Conservation (phyloP, 2,797 vertebrate genomes). For the Graptemys geographica region DNA sequence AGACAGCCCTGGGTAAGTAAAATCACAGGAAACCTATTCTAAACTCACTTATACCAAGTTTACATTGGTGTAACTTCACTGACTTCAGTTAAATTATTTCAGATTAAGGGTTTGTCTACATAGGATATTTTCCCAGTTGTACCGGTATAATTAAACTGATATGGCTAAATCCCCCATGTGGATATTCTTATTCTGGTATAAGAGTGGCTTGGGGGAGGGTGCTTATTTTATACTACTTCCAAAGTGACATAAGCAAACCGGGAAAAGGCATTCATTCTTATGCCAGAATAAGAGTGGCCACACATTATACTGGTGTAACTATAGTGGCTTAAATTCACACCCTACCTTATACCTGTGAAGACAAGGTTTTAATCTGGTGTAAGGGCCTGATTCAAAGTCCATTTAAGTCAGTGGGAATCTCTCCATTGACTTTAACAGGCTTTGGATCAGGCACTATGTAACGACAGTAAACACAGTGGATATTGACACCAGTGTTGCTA, state of each 20-base stretch:
- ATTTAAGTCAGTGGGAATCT: background rate
- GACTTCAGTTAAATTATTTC: background rate
- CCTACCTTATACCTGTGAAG: no score
- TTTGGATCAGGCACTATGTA: background rate
- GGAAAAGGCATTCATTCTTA: background rate
- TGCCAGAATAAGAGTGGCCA: background rate
- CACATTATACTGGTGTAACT: background rate
- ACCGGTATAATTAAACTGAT: background rate
- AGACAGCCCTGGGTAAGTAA: background rate
- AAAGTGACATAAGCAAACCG: background rate
- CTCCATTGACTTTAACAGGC: background rate
- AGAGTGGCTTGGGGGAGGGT: no score
- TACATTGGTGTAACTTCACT: background rate
- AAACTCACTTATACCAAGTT: background rate
- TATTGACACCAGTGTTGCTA: background rate
- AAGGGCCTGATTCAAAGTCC: background rate
- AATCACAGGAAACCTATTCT: conserved; percentile 3
- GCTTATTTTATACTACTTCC: background rate
- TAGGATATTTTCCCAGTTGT: background rate
- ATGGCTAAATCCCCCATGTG: no score
- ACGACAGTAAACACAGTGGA: background rate
- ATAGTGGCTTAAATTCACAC: no score
- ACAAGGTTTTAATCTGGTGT: no score
- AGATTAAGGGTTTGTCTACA: background rate
- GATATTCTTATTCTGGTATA: no score